Conservation (phyloP, 2,113 vertebrate genomes). For the Coregonus clupeaformis region DNA sequence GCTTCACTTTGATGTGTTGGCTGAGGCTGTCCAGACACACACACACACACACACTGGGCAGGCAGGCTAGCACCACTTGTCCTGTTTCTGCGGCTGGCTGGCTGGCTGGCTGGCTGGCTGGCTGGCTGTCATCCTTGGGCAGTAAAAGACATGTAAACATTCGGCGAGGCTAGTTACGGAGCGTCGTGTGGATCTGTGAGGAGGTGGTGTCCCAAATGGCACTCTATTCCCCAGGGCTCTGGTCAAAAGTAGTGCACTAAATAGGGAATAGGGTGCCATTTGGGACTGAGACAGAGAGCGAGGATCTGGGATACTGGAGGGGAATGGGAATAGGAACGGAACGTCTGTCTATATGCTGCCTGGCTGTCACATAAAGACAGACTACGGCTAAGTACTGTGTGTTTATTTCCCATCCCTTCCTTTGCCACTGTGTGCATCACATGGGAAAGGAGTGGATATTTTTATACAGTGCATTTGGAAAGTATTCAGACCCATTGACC, state of each 20-base stretch:
- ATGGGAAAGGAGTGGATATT: background rate
- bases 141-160: constrained; percentile 72
- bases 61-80: constrained; percentile 25
- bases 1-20: constrained; percentile 73
- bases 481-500: too few relatives aligned
- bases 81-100: constrained; percentile 33
- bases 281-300: background rate
- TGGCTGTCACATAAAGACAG: constrained; percentile 10
- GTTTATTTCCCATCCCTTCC: constrained; percentile 8
- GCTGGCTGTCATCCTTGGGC: constrained; percentile 51
- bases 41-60: constrained; percentile 25
- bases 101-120: too few relatives aligned
- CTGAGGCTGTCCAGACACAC: constrained; percentile 69
- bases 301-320: constrained; percentile 13
- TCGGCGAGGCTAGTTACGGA: constrained; percentile 44
- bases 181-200: background rate
- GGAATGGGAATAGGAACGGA: background rate
- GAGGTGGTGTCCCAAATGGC: too few relatives aligned
- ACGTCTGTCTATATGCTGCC: background rate
- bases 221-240: too few relatives aligned
- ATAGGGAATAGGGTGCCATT: too few relatives aligned
- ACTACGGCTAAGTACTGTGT: constrained; percentile 23
- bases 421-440: constrained; percentile 17
- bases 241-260: too few relatives aligned
- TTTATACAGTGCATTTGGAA: too few relatives aligned